phyloP scores from a whole-genome alignment of 2,888 invertebrate species.

The Caradrina clavipalpis region DNA sequence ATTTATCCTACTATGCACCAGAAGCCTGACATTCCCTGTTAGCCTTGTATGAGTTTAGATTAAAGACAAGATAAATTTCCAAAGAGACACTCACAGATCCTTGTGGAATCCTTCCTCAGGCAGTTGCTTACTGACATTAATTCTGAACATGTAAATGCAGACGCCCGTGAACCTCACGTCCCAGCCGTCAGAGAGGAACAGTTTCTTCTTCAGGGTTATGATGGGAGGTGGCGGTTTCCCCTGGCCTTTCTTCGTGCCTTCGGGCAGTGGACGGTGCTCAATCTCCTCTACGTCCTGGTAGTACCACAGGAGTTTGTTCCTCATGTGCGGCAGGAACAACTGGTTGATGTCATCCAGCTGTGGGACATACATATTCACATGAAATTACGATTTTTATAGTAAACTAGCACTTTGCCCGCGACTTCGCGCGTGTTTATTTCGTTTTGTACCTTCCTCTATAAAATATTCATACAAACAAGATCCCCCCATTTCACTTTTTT shows the following conservation, averaged over 20 bases:
- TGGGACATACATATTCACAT: constrained; percentile 51
- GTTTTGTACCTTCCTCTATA: no score
- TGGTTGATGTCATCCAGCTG: constrained; percentile 97
- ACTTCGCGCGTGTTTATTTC: no score
- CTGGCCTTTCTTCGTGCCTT: constrained; percentile 87
- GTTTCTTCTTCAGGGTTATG: constrained; percentile 93
- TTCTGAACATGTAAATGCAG: constrained; percentile 96
- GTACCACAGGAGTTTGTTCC: constrained; percentile 96
- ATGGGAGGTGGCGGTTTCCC: constrained; percentile 86
- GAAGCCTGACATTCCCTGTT: background rate
- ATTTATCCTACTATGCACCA: background rate
- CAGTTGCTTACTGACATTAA: constrained; percentile 95
- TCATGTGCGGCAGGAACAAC: constrained; percentile 96
- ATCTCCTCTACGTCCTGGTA: constrained; percentile 96
- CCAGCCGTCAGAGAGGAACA: constrained; percentile 97
- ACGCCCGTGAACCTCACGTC: constrained; percentile 95
- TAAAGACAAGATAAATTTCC: background rate
- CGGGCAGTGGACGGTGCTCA: constrained; percentile 87
- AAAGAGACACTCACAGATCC: constrained; percentile 90
- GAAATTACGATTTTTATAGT: background rate
- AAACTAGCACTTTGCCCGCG: no score
- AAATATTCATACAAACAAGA: no score
- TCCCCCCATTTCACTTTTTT: no score
- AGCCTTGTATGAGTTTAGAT: no score
- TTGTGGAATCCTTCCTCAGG: constrained; percentile 98